Percentiles rank a stretch among this genome's conserved stretches.
Evolutionary conservation across 2,888 invertebrate species (phyloP).

Genomic region (Dusona sp.): DNA sequence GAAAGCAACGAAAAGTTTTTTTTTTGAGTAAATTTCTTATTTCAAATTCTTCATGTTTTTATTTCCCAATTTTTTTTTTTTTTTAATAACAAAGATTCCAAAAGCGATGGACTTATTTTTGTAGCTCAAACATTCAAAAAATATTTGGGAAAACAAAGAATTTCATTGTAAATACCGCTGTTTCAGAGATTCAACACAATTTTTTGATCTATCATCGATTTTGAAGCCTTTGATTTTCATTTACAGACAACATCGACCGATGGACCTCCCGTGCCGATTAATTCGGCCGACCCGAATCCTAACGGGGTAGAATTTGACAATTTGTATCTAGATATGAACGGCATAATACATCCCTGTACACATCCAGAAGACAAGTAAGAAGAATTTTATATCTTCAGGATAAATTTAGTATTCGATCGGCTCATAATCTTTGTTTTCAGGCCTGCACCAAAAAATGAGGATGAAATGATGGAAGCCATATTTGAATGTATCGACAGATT

Average conservation of each 20-base stretch:
- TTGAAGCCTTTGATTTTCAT: background rate
- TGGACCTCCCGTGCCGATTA: slow-evolving; percentile 91
- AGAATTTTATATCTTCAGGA: slow-evolving; percentile 25
- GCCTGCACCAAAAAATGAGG: slow-evolving; percentile 98
- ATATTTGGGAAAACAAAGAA: no score
- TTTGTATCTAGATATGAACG: slow-evolving; percentile 99
- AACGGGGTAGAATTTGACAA: slow-evolving; percentile 99
- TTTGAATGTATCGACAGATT: slow-evolving; percentile 99
- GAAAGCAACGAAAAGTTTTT: background rate
- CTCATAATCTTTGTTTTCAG: slow-evolving; percentile 78
- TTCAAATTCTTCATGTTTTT: no score
- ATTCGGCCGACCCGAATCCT: slow-evolving; percentile 95
- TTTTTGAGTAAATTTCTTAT: no score
- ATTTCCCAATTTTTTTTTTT: no score
- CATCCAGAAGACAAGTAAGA: slow-evolving; percentile 97
- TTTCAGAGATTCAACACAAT: background rate
- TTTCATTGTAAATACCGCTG: background rate
- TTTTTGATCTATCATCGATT: background rate
- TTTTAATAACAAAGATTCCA: no score
- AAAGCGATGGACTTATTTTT: no score
- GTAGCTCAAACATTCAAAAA: no score
- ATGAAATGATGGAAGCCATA: slow-evolving; percentile 99
- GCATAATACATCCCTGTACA: slow-evolving; percentile 99
- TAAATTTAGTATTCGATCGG: background rate
- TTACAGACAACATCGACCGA: slow-evolving; percentile 84